Evolutionary conservation across 2,113 vertebrate species (phyloP).

Genomic region (Gopherus flavomarginatus): DNA sequence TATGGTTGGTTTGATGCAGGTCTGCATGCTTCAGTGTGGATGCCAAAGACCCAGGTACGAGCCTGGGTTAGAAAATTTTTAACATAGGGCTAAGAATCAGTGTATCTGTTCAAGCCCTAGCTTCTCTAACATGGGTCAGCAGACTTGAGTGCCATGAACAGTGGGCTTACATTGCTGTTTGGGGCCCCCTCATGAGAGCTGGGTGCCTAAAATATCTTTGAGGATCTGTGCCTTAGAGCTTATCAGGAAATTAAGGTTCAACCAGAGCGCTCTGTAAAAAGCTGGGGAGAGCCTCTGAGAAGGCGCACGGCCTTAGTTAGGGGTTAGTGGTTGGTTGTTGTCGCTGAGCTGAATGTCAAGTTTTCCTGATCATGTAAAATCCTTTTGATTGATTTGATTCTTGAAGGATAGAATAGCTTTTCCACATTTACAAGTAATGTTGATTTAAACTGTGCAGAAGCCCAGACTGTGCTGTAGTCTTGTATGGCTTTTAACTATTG

Average conservation of each 20-base stretch:
- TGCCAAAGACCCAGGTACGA: too few relatives aligned
- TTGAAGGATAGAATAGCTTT: neutral
- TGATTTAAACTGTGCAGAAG: neutral
- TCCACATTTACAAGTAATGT: accelerated
- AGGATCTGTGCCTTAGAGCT: neutral
- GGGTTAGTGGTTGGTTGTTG: neutral
- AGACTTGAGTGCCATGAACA: too few relatives aligned
- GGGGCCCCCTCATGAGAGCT: too few relatives aligned
- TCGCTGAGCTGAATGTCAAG: neutral
- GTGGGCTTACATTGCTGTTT: too few relatives aligned
- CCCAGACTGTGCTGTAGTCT: neutral
- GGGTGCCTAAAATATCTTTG: too few relatives aligned
- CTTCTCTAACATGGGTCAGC: too few relatives aligned
- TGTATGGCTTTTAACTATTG: neutral
- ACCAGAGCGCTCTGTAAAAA: neutral
- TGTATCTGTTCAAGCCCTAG: too few relatives aligned
- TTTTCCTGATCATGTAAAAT: neutral
- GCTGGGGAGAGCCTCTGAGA: neutral
- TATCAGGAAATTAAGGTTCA: neutral
- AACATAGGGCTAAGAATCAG: too few relatives aligned
- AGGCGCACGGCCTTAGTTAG: neutral
- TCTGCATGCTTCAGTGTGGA: too few relatives aligned
- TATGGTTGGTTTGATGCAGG: too few relatives aligned
- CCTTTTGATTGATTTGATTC: neutral
- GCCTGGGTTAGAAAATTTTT: too few relatives aligned